These are phyloP conservation scores for Lacanobia oleracea DNA, from an alignment of 2,888 invertebrate genomes.

Conservation along the genomic window DNA sequence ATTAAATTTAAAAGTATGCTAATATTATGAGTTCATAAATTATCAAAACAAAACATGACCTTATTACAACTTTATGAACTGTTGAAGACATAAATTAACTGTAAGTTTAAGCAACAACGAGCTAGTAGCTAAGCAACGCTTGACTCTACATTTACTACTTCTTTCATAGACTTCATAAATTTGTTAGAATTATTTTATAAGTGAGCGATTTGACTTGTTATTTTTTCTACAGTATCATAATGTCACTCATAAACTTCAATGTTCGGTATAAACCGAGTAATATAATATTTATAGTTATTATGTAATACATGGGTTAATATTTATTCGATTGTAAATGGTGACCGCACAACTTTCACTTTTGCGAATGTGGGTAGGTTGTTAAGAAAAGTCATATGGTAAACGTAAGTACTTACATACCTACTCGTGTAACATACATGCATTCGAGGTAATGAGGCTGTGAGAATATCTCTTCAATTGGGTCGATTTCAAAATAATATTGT, in stretches of 20 bases:
- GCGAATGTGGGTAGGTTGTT: slow-evolving; percentile 73
- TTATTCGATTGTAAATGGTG: slow-evolving; percentile 86
- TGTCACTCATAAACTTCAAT: slow-evolving; percentile 52
- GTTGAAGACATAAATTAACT: slow-evolving; percentile 4
- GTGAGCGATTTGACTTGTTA: slow-evolving; percentile 6
- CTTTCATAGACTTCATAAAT: slow-evolving; percentile 3
- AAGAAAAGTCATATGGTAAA: slow-evolving; percentile 81
- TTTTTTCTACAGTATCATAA: slow-evolving; percentile 42
- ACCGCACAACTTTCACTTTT: slow-evolving; percentile 86
- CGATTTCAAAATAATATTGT: slow-evolving; percentile 47
- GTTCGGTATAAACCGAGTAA: slow-evolving; percentile 68
- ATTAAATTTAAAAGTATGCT: neutral
- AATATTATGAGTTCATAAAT: slow-evolving; percentile 3
- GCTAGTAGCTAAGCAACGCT: neutral
- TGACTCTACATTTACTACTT: slow-evolving; percentile 19
- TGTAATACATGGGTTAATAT: slow-evolving; percentile 84
- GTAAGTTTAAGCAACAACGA: neutral
- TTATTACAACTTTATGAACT: slow-evolving; percentile 27
- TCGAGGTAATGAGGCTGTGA: slow-evolving; percentile 30
- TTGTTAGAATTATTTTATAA: slow-evolving; percentile 2
- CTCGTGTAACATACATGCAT: slow-evolving; percentile 5
- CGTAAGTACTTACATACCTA: slow-evolving; percentile 65
- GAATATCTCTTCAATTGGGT: slow-evolving; percentile 33
- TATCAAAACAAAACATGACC: slow-evolving; percentile 16
- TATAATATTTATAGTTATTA: slow-evolving; percentile 81